These are phyloP conservation scores for Myxocyprinus asiaticus DNA, from an alignment of 2,113 vertebrate genomes.

Conservation along the genomic window DNA sequence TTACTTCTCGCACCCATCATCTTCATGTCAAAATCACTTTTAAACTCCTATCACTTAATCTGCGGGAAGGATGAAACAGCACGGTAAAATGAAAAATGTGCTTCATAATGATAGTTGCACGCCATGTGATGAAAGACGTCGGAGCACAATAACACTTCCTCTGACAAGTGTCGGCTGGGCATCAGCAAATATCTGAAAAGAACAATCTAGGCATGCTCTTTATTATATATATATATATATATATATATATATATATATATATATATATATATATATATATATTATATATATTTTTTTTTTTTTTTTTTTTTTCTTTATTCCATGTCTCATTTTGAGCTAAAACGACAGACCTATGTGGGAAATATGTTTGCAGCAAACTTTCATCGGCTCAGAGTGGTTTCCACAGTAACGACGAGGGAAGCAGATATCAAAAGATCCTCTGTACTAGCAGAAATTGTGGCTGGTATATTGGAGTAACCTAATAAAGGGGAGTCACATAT, in stretches of 20 bases:
- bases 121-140: conserved; percentile 38
- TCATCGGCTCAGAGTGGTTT: conserved; percentile 60
- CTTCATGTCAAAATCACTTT: conserved; percentile 53
- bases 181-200: conserved; percentile 37
- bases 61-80: conserved; percentile 45
- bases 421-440: conserved; percentile 60
- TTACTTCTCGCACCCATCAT: conserved; percentile 53
- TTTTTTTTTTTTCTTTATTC: too few relatives aligned
- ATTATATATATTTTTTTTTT: too few relatives aligned
- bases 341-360: conserved; percentile 36
- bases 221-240: too few relatives aligned
- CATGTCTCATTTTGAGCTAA: conserved; percentile 44
- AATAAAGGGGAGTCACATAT: conserved; percentile 43
- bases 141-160: conserved; percentile 44
- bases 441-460: conserved; percentile 50
- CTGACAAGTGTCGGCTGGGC: conserved; percentile 45
- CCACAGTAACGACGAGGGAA: conserved; percentile 65
- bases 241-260: too few relatives aligned
- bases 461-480: conserved; percentile 49
- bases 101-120: conserved; percentile 46
- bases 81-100: conserved; percentile 51
- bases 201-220: conserved; percentile 42
- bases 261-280: too few relatives aligned
- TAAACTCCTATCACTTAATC: conserved; percentile 60
- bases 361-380: conserved; percentile 59